Base-by-base conservation (phyloP, 2,797 vertebrate species). In the Amblyopsis hoosieri region DNA sequence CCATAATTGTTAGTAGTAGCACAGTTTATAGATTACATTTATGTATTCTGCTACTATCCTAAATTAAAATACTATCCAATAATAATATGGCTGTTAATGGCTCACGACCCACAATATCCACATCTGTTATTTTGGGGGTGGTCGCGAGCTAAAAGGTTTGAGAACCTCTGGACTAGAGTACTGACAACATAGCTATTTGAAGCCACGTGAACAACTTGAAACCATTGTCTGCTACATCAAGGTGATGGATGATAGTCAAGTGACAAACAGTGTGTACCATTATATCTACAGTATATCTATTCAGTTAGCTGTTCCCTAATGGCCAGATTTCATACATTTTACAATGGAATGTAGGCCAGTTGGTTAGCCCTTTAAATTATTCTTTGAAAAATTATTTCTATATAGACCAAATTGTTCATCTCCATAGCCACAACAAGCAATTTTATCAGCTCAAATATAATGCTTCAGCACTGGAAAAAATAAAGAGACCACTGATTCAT, bases 121-220 rank as follows among this genome's bases (percentile, higher is more conserved):
- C 23, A 4, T 29, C 23, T 29, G 23, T 29, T 29, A 29, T 29
- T 29, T 29, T 4, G 23, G 3, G 23, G 23, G 3, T 3, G 23
- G 23, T 29, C 23, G 23, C 3, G 3, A 29, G 23, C 23, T 29
- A 29, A 29, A 29, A 29, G 23, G 23, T 29, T 29, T 29, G 23
- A 29, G 3, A 29, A 29, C 23, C 23, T 23, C 23, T 23, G 23
- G 23, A 23, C 23, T 29, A 29, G 64, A 29, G 59, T 54, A 66
- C 45, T 66, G 78, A 71, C 64, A 62, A 57, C 13, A 42, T 42
- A 37, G 60, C 37, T 66, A 72, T 67, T 65, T 64, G 61, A 70
- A 72, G 70, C 59, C 52, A 29, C 53, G 66, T 59, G 66, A 71
- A 72, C 73, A 69, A 70, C 73, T 76, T 75, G 55, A 83, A 82